A percentile compares a stretch with the other conserved stretches of the same genome.
These are phyloP conservation scores for Agrochola litura DNA, from an alignment of 2,888 invertebrate species.

Conservation along the genomic window DNA sequence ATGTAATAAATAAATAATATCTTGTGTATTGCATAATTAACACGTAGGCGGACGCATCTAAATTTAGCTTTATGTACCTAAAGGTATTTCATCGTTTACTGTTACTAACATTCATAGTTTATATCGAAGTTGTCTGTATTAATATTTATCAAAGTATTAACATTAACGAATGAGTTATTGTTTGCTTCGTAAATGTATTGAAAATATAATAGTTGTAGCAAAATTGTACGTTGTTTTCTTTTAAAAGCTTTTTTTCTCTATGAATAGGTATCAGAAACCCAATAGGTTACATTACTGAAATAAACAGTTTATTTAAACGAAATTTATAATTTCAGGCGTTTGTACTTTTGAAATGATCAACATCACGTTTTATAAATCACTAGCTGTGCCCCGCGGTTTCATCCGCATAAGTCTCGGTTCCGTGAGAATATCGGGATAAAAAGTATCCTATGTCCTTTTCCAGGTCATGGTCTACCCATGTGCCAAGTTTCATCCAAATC, in stretches of 20 bases:
- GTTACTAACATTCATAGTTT: conserved; percentile 48
- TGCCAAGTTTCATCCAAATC: too few species aligned
- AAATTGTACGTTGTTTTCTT: conserved; percentile 27
- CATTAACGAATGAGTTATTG: conserved; percentile 5
- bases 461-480: too few species aligned
- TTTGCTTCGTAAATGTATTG: conserved; percentile 21
- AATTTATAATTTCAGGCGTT: background rate
- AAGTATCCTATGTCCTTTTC: too few species aligned
- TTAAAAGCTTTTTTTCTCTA: background rate
- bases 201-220: conserved; percentile 40
- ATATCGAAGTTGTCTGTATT: conserved; percentile 46
- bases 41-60: conserved; percentile 44
- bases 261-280: background rate
- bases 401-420: too few species aligned
- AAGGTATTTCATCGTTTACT: conserved; percentile 44
- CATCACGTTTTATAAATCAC: background rate
- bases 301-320: background rate
- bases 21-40: conserved; percentile 37
- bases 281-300: background rate
- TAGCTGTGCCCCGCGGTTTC: too few species aligned
- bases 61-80: conserved; percentile 47
- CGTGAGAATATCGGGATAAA: too few species aligned
- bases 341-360: background rate
- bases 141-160: conserved; percentile 28
- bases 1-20: conserved; percentile 8